These are phyloP conservation scores for Cremastinae sp. DNA, from an alignment of 2,888 invertebrate genomes.

Conservation along the genomic window DNA sequence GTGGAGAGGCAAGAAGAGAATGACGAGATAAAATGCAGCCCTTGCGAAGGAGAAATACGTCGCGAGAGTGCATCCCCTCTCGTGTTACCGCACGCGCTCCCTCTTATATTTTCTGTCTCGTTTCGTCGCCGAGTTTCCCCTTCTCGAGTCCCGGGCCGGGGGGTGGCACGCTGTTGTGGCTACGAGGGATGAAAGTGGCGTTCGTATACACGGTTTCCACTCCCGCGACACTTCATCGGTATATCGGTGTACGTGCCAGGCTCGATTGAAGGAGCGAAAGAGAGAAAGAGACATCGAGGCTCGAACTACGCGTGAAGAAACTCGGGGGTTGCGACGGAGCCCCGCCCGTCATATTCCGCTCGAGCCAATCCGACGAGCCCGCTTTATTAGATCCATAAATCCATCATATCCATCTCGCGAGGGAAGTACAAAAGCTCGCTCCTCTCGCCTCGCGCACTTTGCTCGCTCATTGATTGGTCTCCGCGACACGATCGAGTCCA, in stretches of 20 bases:
- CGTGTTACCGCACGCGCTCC: conserved; percentile 12
- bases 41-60: conserved; percentile 73
- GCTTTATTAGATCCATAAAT: conserved; percentile 90
- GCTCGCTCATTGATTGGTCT: conserved; percentile 39
- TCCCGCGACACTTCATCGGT: conserved; percentile 33
- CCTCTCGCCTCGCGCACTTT: conserved; percentile 33
- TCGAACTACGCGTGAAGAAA: conserved; percentile 28
- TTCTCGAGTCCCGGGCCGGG: conserved; percentile 57
- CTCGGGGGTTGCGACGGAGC: conserved; percentile 63
- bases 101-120: conserved; percentile 37
- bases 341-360: conserved; percentile 80
- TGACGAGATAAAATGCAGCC: conserved; percentile 51
- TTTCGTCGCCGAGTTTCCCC: conserved; percentile 44
- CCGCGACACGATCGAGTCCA: background rate
- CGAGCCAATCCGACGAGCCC: conserved; percentile 79
- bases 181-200: conserved; percentile 74
- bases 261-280: conserved; percentile 2
- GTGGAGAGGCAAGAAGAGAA: conserved; percentile 53
- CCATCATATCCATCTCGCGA: conserved; percentile 84
- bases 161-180: conserved; percentile 71
- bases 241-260: conserved; percentile 16
- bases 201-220: conserved; percentile 66
- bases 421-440: conserved; percentile 3
- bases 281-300: conserved; percentile 6
- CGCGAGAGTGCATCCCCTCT: conserved; percentile 73